Evolutionary conservation across 2,888 invertebrate species (phyloP).

Genomic region (Acholoe squamosa): DNA sequence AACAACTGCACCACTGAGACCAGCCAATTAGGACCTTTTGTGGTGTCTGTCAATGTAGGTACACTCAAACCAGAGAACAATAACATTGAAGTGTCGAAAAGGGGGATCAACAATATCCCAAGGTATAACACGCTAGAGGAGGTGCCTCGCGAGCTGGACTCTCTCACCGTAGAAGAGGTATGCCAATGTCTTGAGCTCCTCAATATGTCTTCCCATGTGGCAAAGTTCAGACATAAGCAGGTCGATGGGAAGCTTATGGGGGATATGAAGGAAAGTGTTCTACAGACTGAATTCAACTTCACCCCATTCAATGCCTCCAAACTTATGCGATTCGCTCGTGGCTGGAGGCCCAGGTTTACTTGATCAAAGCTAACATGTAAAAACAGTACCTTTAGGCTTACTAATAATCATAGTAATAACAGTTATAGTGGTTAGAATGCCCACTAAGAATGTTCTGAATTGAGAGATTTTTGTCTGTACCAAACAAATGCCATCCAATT

Average conservation of each 20-base stretch:
- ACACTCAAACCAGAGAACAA: constrained; percentile 39
- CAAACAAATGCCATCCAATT: not conserved
- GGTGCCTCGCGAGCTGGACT: constrained; percentile 67
- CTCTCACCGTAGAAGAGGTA: constrained; percentile 68
- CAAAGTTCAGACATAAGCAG: constrained; percentile 65
- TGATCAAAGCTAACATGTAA: not conserved
- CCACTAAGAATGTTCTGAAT: not conserved
- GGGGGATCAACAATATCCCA: not conserved
- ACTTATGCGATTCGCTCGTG: constrained; percentile 69
- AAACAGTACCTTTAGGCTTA: not conserved
- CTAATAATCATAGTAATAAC: not conserved
- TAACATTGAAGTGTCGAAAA: constrained; percentile 24
- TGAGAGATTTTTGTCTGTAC: too few relatives aligned
- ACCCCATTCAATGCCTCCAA: constrained; percentile 71
- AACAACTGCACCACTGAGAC: not conserved
- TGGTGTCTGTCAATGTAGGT: constrained; percentile 56
- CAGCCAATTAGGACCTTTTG: constrained; percentile 48
- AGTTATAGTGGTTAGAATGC: not conserved
- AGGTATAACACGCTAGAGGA: constrained; percentile 64
- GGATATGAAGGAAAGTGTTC: constrained; percentile 66
- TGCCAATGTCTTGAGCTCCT: constrained; percentile 69
- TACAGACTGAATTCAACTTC: constrained; percentile 67
- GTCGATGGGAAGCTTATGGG: constrained; percentile 69
- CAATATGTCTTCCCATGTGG: constrained; percentile 68
- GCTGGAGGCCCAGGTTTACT: constrained; percentile 69